Evolutionary conservation across 2,113 vertebrate species (phyloP).

Genomic region (Motacilla alba): DNA sequence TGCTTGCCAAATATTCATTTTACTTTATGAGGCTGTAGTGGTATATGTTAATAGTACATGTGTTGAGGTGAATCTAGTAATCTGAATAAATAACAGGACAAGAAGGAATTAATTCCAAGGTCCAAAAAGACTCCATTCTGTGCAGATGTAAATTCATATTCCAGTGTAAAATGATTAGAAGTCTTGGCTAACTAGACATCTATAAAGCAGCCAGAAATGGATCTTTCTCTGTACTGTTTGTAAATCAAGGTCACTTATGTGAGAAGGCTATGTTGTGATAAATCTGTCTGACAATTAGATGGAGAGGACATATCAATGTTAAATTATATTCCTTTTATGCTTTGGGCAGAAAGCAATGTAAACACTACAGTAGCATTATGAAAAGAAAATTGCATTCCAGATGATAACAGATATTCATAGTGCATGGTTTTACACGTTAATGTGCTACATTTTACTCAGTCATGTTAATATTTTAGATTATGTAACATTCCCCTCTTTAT

Average conservation of each 20-base stretch:
- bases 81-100: slow-evolving; percentile 2
- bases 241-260: slow-evolving; percentile 59
- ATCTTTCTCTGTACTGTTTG: not conserved
- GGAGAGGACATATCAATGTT: slow-evolving; percentile 7
- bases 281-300: slow-evolving; percentile 45
- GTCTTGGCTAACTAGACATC: not conserved
- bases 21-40: not conserved
- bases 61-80: slow-evolving; percentile 13
- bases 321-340: slow-evolving; percentile 10
- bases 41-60: slow-evolving; percentile 11
- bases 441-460: not conserved
- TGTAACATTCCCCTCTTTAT: slow-evolving; percentile 5
- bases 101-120: not conserved
- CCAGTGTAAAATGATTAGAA: not conserved
- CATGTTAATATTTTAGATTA: slow-evolving; percentile 53
- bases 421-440: not conserved
- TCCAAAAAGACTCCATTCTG: not conserved
- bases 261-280: slow-evolving; percentile 30
- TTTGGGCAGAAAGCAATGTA: slow-evolving; percentile 38
- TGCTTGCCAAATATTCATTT: slow-evolving; percentile 16
- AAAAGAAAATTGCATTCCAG: slow-evolving; percentile 30
- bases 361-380: not conserved
- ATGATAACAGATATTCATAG: slow-evolving; percentile 2
- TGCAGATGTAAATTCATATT: not conserved
- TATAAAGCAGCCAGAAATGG: not conserved